Conservation (phyloP, 2,113 vertebrate genomes). For the Ceuthmochares aereus region DNA sequence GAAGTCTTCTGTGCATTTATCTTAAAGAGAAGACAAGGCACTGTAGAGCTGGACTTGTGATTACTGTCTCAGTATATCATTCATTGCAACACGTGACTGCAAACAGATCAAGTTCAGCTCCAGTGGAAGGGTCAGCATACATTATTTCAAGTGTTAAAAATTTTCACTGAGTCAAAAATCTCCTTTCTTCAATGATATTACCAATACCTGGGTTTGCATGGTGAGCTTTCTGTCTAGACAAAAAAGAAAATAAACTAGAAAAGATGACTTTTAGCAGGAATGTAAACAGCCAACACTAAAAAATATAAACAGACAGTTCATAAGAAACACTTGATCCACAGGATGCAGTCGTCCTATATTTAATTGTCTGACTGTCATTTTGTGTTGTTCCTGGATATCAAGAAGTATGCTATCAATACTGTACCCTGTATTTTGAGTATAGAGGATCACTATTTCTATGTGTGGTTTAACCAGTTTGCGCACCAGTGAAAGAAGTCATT, state of each 20-base stretch:
- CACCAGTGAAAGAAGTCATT: neutral
- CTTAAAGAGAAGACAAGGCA: neutral
- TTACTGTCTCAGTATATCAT: neutral
- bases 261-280: neutral
- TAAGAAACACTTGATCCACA: neutral
- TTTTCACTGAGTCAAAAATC: neutral
- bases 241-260: neutral
- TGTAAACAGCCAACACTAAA: neutral
- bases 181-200: neutral
- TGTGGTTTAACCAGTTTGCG: neutral
- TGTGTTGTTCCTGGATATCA: neutral
- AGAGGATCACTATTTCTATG: neutral
- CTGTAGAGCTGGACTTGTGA: neutral
- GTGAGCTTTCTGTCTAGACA: neutral
- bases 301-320: neutral
- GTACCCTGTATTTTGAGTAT: neutral
- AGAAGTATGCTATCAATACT: neutral
- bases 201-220: neutral
- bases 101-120: neutral
- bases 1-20: neutral
- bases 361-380: neutral
- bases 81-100: neutral
- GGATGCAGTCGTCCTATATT: neutral
- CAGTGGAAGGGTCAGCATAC: neutral
- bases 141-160: neutral